Conservation (phyloP, 2,113 vertebrate genomes). For the Hypanus sabinus region DNA sequence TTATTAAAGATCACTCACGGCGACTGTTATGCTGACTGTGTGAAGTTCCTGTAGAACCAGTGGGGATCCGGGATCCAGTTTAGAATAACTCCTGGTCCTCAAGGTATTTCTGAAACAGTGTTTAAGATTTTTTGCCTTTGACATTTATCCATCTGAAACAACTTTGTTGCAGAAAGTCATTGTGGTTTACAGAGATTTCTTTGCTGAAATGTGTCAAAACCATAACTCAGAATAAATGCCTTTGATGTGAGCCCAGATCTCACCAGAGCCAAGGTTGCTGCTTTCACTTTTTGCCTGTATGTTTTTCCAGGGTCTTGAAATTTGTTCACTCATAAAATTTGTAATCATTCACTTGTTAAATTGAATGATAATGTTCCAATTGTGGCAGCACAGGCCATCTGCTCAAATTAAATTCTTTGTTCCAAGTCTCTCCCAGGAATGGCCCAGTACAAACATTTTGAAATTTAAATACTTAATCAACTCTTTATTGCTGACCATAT, state of each 20-base stretch:
- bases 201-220: conserved; percentile 28
- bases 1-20: background rate
- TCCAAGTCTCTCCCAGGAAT: conserved; percentile 31
- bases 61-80: background rate
- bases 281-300: conserved; percentile 13
- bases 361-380: conserved; percentile 28
- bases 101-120: background rate
- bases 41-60: background rate
- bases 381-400: conserved; percentile 9
- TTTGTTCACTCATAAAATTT: conserved; percentile 14
- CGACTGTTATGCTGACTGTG: background rate
- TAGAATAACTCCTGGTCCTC: background rate
- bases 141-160: conserved; percentile 25
- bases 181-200: conserved; percentile 8
- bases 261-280: background rate
- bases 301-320: conserved; percentile 17
- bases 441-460: conserved; percentile 19
- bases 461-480: conserved; percentile 29
- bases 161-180: background rate
- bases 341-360: conserved; percentile 33
- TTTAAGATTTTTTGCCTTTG: background rate
- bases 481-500: conserved; percentile 20
- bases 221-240: conserved; percentile 23
- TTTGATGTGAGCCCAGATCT: conserved; percentile 27
- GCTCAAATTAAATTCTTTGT: background rate